A percentile compares a stretch with the other conserved stretches of the same genome.
phyloP scores from a whole-genome alignment of 2,888 invertebrate genomes.

The Pilophorus perplexus region DNA sequence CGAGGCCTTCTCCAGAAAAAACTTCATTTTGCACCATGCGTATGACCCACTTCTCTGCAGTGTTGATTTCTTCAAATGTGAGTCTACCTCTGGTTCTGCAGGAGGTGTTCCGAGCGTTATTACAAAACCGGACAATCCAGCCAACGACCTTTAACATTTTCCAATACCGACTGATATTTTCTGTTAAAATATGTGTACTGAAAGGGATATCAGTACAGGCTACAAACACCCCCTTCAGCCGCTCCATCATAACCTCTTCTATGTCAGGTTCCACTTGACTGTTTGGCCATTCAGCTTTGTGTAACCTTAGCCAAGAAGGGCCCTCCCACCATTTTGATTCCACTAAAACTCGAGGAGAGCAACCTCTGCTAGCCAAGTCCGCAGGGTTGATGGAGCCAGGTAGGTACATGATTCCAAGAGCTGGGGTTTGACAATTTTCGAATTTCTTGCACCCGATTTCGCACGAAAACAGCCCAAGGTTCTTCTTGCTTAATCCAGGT shows the following conservation, averaged over 20 bases:
- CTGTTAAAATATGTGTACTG: not conserved
- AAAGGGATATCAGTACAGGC: not conserved
- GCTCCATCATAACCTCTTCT: slow-evolving; percentile 6
- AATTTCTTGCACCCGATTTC: slow-evolving; percentile 20
- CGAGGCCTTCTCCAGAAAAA: not conserved
- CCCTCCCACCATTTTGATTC: slow-evolving; percentile 51
- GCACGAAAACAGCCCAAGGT: slow-evolving; percentile 46
- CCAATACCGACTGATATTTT: not conserved
- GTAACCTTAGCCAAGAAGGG: slow-evolving; percentile 49
- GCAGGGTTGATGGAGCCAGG: slow-evolving; percentile 49
- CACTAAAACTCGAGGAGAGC: slow-evolving; percentile 47
- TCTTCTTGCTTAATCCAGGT: slow-evolving; percentile 49
- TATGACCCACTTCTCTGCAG: not conserved
- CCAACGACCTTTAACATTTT: not conserved
- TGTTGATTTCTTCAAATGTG: not conserved
- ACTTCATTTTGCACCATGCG: not conserved
- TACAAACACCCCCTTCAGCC: slow-evolving; percentile 2
- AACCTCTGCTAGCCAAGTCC: slow-evolving; percentile 47
- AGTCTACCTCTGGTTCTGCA: not conserved
- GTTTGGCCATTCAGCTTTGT: slow-evolving; percentile 48
- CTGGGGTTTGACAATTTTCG: slow-evolving; percentile 42
- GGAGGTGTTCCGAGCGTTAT: not conserved
- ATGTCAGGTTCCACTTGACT: not conserved
- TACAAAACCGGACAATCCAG: not conserved
- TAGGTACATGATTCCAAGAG: slow-evolving; percentile 49